Base-by-base conservation (phyloP, 1,140 invertebrate species). In the Steinernema khuongi region DNA sequence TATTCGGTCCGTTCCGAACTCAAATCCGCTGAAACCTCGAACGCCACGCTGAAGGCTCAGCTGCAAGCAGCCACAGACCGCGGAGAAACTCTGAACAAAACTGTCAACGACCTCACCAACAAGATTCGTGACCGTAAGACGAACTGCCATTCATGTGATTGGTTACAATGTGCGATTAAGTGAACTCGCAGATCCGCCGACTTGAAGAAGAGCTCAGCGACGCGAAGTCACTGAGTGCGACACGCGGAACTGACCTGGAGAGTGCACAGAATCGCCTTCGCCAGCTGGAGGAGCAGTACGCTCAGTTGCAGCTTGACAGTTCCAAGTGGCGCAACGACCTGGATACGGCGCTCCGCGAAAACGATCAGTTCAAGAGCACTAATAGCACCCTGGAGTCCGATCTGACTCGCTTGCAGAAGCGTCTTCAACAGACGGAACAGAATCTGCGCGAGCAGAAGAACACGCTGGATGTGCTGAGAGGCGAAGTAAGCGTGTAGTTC, bases 91-190 rank as follows among this genome's bases (percentile, higher is more conserved):
- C 67, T 84, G 7, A 84, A 85, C 32, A 85, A 84, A 68, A 85
- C 80, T 30, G 79, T 84, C 75, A 85, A 79, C 71, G 83, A 84
- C 72, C 77, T 85, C 68, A 79, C 79, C 26, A 73, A 75, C 1
- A 84, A 85, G 74, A 83, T 84, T 29, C 67, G 82, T 30, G 82
- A 84, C 11, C 75, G 82, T 83, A 74, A 82, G 77, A 74, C 17
- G 0, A 22, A 33, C 26, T 26, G 2, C 30, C 1, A 28, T 31
- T 32, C 28, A 33, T 50, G 76, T 0, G 22, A 36, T 1, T 67
- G 28, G 31, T 17, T 43, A 19, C 22, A 17, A 2, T 29, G 69
- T 28, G 31, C 74, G 19, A 41, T 81, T 50, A 31, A 83, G 79
- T 84, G 68, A 84, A 44, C 60, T 75, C 77, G 0, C 78, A 84